Base-by-base conservation (phyloP, 2,113 vertebrate genomes). In the Myocastor coypus region DNA sequence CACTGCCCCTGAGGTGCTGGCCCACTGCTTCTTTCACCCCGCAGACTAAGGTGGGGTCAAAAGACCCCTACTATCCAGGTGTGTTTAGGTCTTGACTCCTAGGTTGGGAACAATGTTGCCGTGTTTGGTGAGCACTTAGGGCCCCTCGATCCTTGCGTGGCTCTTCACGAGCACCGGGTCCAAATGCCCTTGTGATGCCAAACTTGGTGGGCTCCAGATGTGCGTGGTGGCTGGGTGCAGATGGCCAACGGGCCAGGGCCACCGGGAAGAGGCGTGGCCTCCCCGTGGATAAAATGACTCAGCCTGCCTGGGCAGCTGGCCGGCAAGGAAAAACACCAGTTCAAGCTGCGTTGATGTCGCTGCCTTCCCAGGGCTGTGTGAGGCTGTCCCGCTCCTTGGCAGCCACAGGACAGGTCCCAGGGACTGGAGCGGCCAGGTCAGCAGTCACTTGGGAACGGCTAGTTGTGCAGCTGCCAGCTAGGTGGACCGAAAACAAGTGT, bases 391-490 rank as follows among this genome's bases (percentile, higher is more conserved):
- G 83, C 98, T 98, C 97, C 82, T 90, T 91, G 69, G 94, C 84
- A 90, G 93, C 84, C 64, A 75, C 61, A 90, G 94, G 94, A 75
- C 96, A 95, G 97, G 94, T 96, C 95, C 92, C 50, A 87, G 93
- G 69, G 78, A 40, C 87, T 87, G 92, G 95, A 96, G 95, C 66
- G 86, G 5, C 7, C 0, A 37, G 32, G 95, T 63, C 59, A 77
- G 75, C 28, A 68, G 97, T 97, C 77, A 37, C 95, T 98, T 97
- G 26, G 96, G 19, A 95, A 87, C 59, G 1, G 3, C 89, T 97
- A 89, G 94, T 91, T 22, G 96, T 83, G 88, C 98, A 98, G 97
- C 97, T 96, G 97, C 97, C 96, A 98, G 98, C 97, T 97, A 98
- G 98, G 97, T 6, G 80, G 95, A 91, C 94, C 13, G 8, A 97